phyloP scores from a whole-genome alignment of 2,113 vertebrate species.

The Neopipo cinnamomea region DNA sequence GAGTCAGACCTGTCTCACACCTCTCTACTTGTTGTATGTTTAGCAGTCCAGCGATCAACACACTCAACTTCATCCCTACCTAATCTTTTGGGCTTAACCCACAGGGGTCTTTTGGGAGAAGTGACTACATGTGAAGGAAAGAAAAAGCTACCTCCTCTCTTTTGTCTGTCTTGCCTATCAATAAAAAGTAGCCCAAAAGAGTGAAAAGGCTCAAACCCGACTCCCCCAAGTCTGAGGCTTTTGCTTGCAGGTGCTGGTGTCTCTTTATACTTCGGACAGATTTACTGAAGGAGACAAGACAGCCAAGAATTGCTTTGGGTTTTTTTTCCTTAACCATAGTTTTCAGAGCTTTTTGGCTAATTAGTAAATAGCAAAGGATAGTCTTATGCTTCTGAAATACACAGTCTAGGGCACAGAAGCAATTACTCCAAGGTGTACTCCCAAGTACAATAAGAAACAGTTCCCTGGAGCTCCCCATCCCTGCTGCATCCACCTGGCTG shows the following conservation, averaged over 20 bases:
- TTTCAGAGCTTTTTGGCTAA: not conserved
- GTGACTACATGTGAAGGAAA: not conserved
- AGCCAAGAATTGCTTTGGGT: not conserved
- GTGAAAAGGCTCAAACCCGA: not conserved
- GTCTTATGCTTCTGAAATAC: not conserved
- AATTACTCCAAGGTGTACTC: not conserved
- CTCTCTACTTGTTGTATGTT: not conserved
- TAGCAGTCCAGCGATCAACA: not conserved
- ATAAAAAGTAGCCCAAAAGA: not conserved
- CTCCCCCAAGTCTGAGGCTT: not conserved
- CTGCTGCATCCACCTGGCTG: not conserved
- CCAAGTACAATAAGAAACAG: not conserved
- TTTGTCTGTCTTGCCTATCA: not conserved
- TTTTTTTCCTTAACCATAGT: not conserved
- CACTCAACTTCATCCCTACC: not conserved
- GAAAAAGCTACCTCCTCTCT: not conserved
- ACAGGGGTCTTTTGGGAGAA: not conserved
- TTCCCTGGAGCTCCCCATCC: not conserved
- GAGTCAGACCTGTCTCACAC: accelerated
- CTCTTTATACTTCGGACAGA: not conserved
- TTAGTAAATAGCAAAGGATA: not conserved
- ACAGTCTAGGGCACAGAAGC: not conserved
- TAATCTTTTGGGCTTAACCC: not conserved
- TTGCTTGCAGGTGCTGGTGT: accelerated
- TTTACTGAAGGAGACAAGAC: not conserved